Percentiles rank a stretch among this genome's conserved stretches.
Conservation (phyloP, 1,140 invertebrate genomes). For the Cyphomyrmex costatus region DNA sequence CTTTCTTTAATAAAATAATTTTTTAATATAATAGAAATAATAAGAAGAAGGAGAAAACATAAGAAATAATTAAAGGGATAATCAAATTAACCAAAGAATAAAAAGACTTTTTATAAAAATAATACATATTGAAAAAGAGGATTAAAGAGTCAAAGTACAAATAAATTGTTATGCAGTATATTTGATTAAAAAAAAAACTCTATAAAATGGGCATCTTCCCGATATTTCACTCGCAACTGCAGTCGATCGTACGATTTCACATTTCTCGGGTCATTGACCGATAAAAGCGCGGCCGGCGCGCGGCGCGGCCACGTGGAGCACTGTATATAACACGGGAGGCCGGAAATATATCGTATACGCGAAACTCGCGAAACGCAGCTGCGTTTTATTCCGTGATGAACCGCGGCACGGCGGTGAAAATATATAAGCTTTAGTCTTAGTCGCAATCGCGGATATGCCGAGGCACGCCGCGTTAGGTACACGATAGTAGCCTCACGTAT, state of each 20-base stretch:
- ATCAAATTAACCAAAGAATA: no score
- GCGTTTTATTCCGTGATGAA: neutral
- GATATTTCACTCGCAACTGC: neutral
- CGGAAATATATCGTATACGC: neutral
- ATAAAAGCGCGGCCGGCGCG: conserved; percentile 28
- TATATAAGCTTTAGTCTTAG: neutral
- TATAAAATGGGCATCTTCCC: neutral
- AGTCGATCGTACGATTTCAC: conserved; percentile 42
- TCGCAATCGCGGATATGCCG: neutral
- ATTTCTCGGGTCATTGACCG: conserved; percentile 65
- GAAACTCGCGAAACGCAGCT: conserved; percentile 14
- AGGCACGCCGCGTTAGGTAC: neutral
- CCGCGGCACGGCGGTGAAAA: conserved; percentile 25
- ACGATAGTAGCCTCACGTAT: conserved; percentile 29
- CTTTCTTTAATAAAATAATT: no score
- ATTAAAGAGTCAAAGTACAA: no score
- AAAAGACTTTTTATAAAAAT: no score
- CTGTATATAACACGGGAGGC: neutral
- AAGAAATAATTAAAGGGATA: no score
- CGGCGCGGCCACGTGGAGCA: conserved; percentile 44
- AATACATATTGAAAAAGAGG: no score
- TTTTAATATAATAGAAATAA: no score
- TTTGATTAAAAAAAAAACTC: neutral
- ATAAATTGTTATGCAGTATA: no score
- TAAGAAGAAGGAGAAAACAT: no score